Evolutionary conservation across 2,888 invertebrate species (phyloP).

Genomic region (Nysson spinosus): DNA sequence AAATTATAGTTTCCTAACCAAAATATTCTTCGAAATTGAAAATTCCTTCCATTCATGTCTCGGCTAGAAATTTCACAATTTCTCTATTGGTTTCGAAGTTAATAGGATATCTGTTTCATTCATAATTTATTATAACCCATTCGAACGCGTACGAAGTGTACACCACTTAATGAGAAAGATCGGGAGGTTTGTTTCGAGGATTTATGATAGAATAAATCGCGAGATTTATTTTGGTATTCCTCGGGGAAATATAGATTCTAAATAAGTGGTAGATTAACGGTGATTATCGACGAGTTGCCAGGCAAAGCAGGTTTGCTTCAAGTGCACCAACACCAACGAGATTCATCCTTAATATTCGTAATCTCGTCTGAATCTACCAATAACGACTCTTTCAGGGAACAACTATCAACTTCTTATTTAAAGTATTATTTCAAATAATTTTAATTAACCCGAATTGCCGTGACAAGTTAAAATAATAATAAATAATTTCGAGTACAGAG

Average conservation of each 20-base stretch:
- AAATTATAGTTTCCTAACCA: too few relatives aligned
- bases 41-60: too few relatives aligned
- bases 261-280: slow-evolving; percentile 35
- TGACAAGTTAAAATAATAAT: too few relatives aligned
- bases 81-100: too few relatives aligned
- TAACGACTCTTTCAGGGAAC: too few relatives aligned
- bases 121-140: neutral
- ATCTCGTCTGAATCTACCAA: slow-evolving; percentile 8
- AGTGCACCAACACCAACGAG: slow-evolving; percentile 3
- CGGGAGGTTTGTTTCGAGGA: slow-evolving; percentile 4
- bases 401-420: neutral
- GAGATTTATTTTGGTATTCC: slow-evolving; percentile 7
- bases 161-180: neutral
- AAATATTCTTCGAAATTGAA: too few relatives aligned
- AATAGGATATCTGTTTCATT: too few relatives aligned
- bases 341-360: neutral
- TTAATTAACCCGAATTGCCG: too few relatives aligned
- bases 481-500: too few relatives aligned
- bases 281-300: slow-evolving; percentile 14
- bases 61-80: too few relatives aligned
- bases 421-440: too few relatives aligned
- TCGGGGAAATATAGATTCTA: slow-evolving; percentile 11
- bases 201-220: slow-evolving; percentile 12
- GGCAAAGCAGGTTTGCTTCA: slow-evolving; percentile 11
- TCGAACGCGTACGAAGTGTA: neutral